A percentile compares a stretch with the other conserved stretches of the same genome.
Conservation (phyloP, 2,888 invertebrate genomes). For the Drosophila austrosaltans region DNA sequence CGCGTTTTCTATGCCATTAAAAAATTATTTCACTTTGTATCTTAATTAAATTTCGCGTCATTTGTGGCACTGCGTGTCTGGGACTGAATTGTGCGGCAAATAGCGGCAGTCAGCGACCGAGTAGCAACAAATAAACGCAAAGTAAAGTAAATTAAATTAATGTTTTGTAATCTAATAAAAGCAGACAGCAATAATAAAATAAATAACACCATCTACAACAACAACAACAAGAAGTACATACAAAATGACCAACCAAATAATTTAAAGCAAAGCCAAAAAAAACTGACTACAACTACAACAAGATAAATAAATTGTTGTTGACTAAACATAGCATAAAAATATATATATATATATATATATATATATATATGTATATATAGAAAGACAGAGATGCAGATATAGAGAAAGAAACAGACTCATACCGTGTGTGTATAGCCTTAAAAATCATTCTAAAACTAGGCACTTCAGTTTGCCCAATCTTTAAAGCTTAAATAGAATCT, state of each 20-base stretch:
- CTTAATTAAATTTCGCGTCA: constrained; percentile 72
- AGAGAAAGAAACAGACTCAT: too few species aligned
- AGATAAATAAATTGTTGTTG: not conserved
- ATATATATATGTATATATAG: not conserved
- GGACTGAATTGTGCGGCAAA: constrained; percentile 27
- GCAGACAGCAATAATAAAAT: constrained; percentile 51
- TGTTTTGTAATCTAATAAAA: constrained; percentile 74
- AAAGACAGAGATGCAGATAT: too few species aligned
- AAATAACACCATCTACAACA: constrained; percentile 15
- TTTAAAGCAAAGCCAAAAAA: constrained; percentile 2
- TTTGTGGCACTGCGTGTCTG: constrained; percentile 64
- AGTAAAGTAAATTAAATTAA: constrained; percentile 69
- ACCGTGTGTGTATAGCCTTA: too few species aligned
- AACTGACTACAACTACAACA: not conserved
- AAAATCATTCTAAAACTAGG: too few species aligned
- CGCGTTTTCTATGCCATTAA: constrained; percentile 63
- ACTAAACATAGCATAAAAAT: not conserved
- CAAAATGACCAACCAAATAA: constrained; percentile 46
- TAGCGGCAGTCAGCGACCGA: not conserved
- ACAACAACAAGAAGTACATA: constrained; percentile 19
- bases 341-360: not conserved
- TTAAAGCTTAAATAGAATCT: too few species aligned
- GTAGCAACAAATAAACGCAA: constrained; percentile 23
- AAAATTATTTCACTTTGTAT: constrained; percentile 76
- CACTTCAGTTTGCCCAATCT: too few species aligned